phyloP scores from a whole-genome alignment of 1,140 invertebrate genomes.

The Nasonia giraulti region DNA sequence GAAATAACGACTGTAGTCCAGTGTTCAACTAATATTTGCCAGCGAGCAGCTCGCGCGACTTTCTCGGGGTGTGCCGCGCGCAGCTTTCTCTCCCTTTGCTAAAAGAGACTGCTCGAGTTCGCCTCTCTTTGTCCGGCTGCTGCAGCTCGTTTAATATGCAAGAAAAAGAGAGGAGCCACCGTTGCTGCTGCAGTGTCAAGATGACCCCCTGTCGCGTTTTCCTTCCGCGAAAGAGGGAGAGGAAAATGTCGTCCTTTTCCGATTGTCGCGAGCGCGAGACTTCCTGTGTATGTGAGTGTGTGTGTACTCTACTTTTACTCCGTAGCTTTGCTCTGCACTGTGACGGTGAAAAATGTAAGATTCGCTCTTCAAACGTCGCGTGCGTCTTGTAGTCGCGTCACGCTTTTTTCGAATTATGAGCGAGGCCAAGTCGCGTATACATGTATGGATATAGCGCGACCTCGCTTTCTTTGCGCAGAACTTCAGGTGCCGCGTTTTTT shows the following conservation, averaged over 20 bases:
- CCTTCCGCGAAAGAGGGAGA: not conserved
- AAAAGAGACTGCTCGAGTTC: slow-evolving; percentile 37
- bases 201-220: slow-evolving; percentile 20
- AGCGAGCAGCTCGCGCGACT: not conserved
- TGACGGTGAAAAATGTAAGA: slow-evolving; percentile 9
- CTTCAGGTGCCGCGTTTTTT: slow-evolving; percentile 18
- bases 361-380: slow-evolving; percentile 3
- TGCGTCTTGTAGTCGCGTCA: not conserved
- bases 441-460: too few species aligned
- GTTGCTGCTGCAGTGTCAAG: slow-evolving; percentile 27
- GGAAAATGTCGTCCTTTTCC: not conserved
- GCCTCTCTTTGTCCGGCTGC: slow-evolving; percentile 12
- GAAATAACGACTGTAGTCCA: slow-evolving; percentile 67
- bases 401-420: not conserved
- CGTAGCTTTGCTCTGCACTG: not conserved
- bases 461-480: slow-evolving; percentile 23
- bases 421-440: not conserved
- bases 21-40: slow-evolving; percentile 72
- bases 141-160: slow-evolving; percentile 33
- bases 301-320: not conserved
- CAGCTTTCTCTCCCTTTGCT: not conserved
- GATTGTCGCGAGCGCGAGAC: not conserved
- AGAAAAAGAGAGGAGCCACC: slow-evolving; percentile 8
- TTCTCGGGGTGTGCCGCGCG: not conserved
- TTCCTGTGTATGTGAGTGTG: not conserved